A percentile compares a stretch with the other conserved stretches of the same genome.
Evolutionary conservation across 2,113 vertebrate species (phyloP).

Genomic region (Mesembrinibis cayennensis): DNA sequence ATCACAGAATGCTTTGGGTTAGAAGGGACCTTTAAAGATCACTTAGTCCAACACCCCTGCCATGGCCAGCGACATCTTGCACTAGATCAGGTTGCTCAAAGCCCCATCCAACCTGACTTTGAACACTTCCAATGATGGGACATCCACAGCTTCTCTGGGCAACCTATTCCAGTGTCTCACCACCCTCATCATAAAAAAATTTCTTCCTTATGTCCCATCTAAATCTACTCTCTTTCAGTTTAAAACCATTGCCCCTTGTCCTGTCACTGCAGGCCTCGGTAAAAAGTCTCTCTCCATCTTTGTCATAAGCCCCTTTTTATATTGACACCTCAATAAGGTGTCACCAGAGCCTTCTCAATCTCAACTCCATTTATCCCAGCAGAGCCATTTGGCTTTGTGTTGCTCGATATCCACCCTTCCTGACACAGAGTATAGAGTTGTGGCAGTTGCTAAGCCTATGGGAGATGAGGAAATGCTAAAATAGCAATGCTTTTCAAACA

Average conservation of each 20-base stretch:
- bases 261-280: not conserved
- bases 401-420: conserved; percentile 18
- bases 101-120: not conserved
- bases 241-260: not conserved
- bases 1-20: not conserved
- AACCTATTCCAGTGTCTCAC: not conserved
- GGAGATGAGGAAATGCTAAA: conserved; percentile 44
- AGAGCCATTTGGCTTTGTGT: not conserved
- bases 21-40: not conserved
- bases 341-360: not conserved
- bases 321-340: not conserved
- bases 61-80: too few species aligned
- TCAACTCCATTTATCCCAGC: not conserved
- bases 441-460: not conserved
- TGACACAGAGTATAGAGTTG: not conserved
- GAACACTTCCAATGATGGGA: not conserved
- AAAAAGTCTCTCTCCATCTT: not conserved
- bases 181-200: not conserved
- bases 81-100: not conserved
- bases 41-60: not conserved
- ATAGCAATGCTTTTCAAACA: conserved; percentile 10
- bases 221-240: not conserved
- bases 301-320: not conserved
- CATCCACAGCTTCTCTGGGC: not conserved
- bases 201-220: not conserved